Evolutionary conservation across 2,888 invertebrate genomes (phyloP), one percentile per base, ranked within the genome.

Genomic region (Leucophora obtusa): DNA sequence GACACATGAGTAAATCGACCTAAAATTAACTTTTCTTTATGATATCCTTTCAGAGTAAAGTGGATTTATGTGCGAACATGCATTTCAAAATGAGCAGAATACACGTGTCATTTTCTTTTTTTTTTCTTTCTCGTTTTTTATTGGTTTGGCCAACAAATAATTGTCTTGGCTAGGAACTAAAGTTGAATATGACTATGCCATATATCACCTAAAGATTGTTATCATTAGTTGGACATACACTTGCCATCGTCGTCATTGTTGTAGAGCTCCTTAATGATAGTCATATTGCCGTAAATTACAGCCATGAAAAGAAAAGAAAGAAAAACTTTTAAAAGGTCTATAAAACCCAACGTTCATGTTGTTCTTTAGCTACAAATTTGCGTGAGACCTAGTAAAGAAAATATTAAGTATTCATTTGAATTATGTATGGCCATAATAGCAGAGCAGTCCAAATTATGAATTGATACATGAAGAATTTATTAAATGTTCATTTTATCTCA

Each of bases 221-320:
- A 84, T 84, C 84, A 77, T 58, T 60, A 17, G 10, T 14, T 70
- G 73, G 70, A 77, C 81, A 76, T 76, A 70, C 81, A 83, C 82
- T 84, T 83, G 79, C 82, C 78, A 83, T 79, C 84, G 76, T 78
- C 77, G 80, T 56, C 66, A 28, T 51, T 60, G 33, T 59, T 38
- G 38, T 59, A 73, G 65, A 69, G 72, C 77, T 70, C 82, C 73
- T 81, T 83, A 84, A 83, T 84, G 83, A 83, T 82, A 82, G 81
- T 70, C 70, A 73, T 77, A 82, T 70, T 68, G 80, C 76, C 82
- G 84, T 83, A 83, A 84, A 83, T 84, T 84, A 83, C 71, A 65
- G 75, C 74, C 77, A 70, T 71, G 70, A 68, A 69, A 78, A 28
- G 28, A 28, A 28, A 28, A 28, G 28, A 53, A 54, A 28, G 72